Evolutionary conservation across 2,888 invertebrate genomes (phyloP).

Genomic region (Leucoma salicis): DNA sequence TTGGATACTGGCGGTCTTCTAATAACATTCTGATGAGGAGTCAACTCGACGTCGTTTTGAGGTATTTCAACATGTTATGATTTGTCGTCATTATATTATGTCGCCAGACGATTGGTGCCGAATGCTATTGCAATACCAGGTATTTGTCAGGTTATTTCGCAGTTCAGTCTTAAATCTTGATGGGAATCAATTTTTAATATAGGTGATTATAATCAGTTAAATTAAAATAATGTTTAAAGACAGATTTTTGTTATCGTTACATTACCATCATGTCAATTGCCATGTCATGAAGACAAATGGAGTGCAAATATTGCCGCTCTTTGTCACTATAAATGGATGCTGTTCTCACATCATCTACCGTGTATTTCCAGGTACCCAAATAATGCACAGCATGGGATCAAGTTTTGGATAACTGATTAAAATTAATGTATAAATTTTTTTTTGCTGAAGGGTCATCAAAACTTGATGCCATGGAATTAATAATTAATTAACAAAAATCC

Average conservation of each 20-base stretch:
- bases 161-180: slow-evolving; percentile 21
- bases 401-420: slow-evolving; percentile 32
- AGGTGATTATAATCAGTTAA: slow-evolving; percentile 19
- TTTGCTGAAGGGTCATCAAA: slow-evolving; percentile 1
- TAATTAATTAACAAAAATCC: slow-evolving; percentile 46
- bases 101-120: slow-evolving; percentile 50
- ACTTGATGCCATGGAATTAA: slow-evolving; percentile 44
- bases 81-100: slow-evolving; percentile 54
- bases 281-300: slow-evolving; percentile 43
- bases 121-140: slow-evolving; percentile 58
- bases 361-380: slow-evolving; percentile 77
- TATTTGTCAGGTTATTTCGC: slow-evolving; percentile 68
- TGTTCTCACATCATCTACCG: slow-evolving; percentile 70
- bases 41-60: slow-evolving; percentile 64
- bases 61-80: slow-evolving; percentile 68
- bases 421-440: neutral
- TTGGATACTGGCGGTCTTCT: slow-evolving; percentile 44
- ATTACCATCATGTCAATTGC: slow-evolving; percentile 39
- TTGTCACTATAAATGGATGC: slow-evolving; percentile 52
- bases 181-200: slow-evolving; percentile 21
- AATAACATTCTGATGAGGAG: slow-evolving; percentile 49
- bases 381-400: slow-evolving; percentile 55
- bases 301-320: slow-evolving; percentile 50
- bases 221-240: slow-evolving; percentile 5
- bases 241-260: slow-evolving; percentile 28